A percentile compares a stretch with the other conserved stretches of the same genome.
Evolutionary conservation across 2,797 vertebrate species (phyloP).

Genomic region (Neoniphon sammara): DNA sequence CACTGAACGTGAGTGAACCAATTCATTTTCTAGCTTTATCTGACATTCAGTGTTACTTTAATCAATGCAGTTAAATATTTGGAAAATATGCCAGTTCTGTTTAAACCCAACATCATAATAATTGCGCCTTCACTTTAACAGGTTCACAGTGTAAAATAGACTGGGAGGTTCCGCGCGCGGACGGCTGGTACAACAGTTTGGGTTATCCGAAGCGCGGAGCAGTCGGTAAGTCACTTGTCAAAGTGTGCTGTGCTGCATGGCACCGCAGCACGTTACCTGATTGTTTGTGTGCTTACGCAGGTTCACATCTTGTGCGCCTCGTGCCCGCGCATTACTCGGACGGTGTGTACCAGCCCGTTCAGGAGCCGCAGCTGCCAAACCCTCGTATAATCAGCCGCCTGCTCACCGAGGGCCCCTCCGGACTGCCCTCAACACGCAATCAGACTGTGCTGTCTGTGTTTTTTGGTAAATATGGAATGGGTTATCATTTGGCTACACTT

Average conservation of each 20-base stretch:
- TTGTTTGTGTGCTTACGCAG: conserved; percentile 73
- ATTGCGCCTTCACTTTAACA: conserved; percentile 57
- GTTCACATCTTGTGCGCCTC: conserved; percentile 85
- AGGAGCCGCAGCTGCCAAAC: conserved; percentile 88
- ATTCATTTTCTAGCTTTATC: neutral
- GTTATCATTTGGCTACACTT: neutral
- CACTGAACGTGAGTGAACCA: conserved; percentile 69
- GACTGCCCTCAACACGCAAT: conserved; percentile 84
- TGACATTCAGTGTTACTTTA: neutral
- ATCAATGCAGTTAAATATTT: too few species aligned
- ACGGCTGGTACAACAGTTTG: conserved; percentile 97
- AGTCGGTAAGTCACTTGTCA: conserved; percentile 79
- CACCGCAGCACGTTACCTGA: neutral
- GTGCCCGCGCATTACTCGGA: conserved; percentile 89
- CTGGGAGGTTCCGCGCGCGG: conserved; percentile 93
- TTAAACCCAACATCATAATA: neutral
- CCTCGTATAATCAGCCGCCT: conserved; percentile 85
- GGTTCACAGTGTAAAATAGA: conserved; percentile 72
- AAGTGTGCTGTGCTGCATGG: neutral
- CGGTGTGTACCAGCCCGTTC: conserved; percentile 86
- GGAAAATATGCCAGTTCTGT: neutral
- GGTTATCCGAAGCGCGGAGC: conserved; percentile 84
- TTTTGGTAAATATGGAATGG: conserved; percentile 84
- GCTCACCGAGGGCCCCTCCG: conserved; percentile 76
- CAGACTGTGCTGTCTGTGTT: conserved; percentile 90